Evolutionary conservation across 2,113 vertebrate species (phyloP).

Genomic region (Benitochromis conjunctus): DNA sequence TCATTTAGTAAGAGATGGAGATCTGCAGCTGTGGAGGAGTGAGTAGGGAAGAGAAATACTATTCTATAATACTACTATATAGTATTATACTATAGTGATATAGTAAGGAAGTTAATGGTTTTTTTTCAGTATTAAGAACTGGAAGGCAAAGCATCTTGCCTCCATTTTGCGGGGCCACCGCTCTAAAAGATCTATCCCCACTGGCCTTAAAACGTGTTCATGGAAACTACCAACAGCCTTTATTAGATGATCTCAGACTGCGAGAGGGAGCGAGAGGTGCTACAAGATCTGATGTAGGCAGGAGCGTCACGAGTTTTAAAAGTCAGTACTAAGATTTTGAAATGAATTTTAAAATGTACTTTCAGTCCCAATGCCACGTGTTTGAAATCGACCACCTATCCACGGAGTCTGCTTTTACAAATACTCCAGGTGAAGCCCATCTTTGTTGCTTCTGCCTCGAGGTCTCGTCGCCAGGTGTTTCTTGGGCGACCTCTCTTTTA

Average conservation of each 20-base stretch:
- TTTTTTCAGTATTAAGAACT: not conserved
- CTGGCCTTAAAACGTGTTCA: accelerated
- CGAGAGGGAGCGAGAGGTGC: accelerated
- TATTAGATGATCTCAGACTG: not conserved
- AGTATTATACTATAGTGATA: not conserved
- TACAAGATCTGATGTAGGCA: not conserved
- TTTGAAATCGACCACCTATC: too few species aligned
- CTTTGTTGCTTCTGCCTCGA: accelerated
- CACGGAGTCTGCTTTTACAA: not conserved
- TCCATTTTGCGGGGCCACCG: not conserved
- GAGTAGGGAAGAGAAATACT: not conserved
- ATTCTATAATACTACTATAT: accelerated
- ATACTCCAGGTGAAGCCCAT: not conserved
- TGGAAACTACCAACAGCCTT: not conserved
- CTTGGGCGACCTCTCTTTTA: not conserved
- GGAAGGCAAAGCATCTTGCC: not conserved
- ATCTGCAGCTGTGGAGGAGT: not conserved
- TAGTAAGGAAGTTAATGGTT: not conserved
- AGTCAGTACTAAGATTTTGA: not conserved
- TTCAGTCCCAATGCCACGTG: accelerated
- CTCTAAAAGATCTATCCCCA: not conserved
- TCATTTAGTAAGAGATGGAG: not conserved
- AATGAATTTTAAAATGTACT: not conserved
- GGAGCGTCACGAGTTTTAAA: accelerated
- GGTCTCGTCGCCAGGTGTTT: accelerated